Base-by-base conservation (phyloP, 23 tunicate species). In the Corella eumyota region DNA sequence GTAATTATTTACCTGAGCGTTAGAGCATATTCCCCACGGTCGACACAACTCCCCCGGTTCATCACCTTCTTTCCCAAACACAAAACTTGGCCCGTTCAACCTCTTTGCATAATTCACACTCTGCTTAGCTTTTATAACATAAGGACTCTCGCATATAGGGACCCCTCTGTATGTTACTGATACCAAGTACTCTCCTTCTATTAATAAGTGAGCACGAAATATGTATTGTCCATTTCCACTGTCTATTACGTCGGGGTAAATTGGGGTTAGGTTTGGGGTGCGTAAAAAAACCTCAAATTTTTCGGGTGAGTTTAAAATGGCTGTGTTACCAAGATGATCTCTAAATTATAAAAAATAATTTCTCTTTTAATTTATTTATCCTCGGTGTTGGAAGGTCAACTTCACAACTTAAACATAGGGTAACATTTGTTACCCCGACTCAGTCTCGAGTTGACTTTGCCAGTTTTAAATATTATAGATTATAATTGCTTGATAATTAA, bases 21-120 rank as follows among this genome's bases (percentile, higher is more conserved):
- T 76, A 36, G 74, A 75, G 30, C 79, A 51, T 11, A 76, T 83
- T 45, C 96, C 96, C 96, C 96, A 88, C 15, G 96, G 96, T 47
- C 96, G 44, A 30, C 96, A 78, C 25, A 88, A 64, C 27, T 88
- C 81, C 21, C 96, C 96, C 19, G 76, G 75, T 29, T 67, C 64
- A 17, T 72, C 77, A 30, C 96, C 96, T 61, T 71, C 75, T 23
- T 76, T 76, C 0, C 96, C 96, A 62, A 88, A 79, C 11, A 51
- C 32, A 22, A 68, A 32, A 13, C 28, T 17, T 3, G 85, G 69
- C 1, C 70, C 31, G 53, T 57, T 53, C 22, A 27, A 11, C 6
- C 30, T 7, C 0, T 66, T 45, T 15, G 56, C 22, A 36, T 79
- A 79, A 56, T 64, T 67, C 44, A 70, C 61, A 34, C 65, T 46